Conservation (phyloP, 2,888 invertebrate species). For the Agrochola lota region DNA sequence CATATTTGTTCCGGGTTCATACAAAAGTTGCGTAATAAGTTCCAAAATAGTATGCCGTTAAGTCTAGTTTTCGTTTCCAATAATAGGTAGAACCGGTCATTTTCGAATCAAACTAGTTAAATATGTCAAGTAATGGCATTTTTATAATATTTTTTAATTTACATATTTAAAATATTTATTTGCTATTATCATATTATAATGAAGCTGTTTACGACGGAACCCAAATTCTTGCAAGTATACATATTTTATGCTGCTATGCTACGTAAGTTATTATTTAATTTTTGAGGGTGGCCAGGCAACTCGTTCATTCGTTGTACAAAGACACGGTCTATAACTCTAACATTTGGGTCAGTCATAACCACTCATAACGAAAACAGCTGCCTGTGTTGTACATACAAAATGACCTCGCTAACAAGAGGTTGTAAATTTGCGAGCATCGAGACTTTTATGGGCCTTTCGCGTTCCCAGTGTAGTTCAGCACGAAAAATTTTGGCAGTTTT, state of each 20-base stretch:
- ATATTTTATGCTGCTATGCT: not conserved
- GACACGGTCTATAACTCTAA: constrained; percentile 26
- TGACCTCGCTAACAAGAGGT: constrained; percentile 17
- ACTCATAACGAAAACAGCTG: constrained; percentile 36
- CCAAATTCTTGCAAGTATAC: not conserved
- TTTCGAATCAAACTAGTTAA: constrained; percentile 21
- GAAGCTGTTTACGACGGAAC: not conserved
- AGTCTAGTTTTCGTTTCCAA: constrained; percentile 39
- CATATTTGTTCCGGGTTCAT: constrained; percentile 26
- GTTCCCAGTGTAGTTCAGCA: not conserved
- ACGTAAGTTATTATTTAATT: not conserved
- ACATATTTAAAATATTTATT: no score
- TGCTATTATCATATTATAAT: not conserved
- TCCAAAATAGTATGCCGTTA: constrained; percentile 20
- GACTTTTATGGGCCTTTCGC: not conserved
- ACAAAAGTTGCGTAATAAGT: constrained; percentile 11
- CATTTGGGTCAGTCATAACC: constrained; percentile 32
- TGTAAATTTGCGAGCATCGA: constrained; percentile 20
- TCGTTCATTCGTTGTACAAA: constrained; percentile 14
- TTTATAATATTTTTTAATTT: not conserved
- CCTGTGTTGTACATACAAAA: constrained; percentile 5
- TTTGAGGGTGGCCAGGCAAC: not conserved
- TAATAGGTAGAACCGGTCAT: constrained; percentile 14
- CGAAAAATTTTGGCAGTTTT: not conserved
- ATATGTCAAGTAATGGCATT: not conserved